Base-by-base conservation (phyloP, 53 echinoderm and acorn worm species). In the Crossaster papposus region DNA sequence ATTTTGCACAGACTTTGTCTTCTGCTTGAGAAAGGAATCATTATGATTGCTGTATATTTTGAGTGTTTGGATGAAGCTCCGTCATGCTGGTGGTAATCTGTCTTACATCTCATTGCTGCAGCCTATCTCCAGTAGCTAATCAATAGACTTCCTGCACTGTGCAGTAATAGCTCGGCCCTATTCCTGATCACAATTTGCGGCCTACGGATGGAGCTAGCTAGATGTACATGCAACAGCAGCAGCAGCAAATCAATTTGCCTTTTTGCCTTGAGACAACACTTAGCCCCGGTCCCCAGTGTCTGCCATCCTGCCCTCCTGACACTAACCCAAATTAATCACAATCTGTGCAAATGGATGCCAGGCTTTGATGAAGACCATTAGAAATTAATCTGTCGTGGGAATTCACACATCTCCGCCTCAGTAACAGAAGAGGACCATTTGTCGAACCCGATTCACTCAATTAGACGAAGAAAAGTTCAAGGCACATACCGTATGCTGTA, bases 181-280 rank as follows among this genome's bases (percentile, higher is more conserved):
- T 58, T 50, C 54, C 31, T 44, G 2, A 55, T 14, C 33, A 11
- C 34, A 3, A 22, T 50, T 12, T 50, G 5, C 44, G n/a, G 22
- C 78, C 80, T 80, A 31, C 32, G 34, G 33, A n/a, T n/a, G n/a
- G n/a, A n/a, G n/a, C n/a, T n/a, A n/a, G n/a, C n/a, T n/a, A 84
- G 72, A 30, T 82, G 81, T 81, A 52, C 51, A n/a, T 83, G 83
- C 33, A 37, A 51, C 51, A 24, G n/a, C n/a, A n/a, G n/a, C n/a
- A n/a, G n/a, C 84, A 30, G 44, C n/a, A 70, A 84, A 84, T 84
- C 84, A 84, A 84, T 84, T 84, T 72, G 71, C 38, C 44, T 30
- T 72, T 83, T 84, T 72, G 84, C 84, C 84, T 84, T 84, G 84
- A 72, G 84, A 84, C 84, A 84, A 84, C 84, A 84, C 84, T 72